Percentiles rank a stretch among this genome's conserved stretches.
Conservation (phyloP, 2,888 invertebrate species). For the Polydrusus cervinus region DNA sequence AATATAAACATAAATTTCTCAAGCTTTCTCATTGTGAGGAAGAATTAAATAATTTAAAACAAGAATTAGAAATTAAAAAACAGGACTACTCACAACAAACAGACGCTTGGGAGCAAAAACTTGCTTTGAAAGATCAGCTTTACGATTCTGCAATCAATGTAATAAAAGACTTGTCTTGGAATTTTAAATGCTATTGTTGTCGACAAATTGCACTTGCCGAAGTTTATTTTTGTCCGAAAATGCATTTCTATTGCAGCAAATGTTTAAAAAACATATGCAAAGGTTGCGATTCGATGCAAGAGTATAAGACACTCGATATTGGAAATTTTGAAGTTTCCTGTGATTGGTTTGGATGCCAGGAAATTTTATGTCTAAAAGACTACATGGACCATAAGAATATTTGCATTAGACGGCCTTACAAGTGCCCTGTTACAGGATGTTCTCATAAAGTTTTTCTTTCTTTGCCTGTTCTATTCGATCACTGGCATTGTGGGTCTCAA, state of each 20-base stretch:
- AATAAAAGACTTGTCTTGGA: background rate
- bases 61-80: background rate
- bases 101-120: background rate
- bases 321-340: background rate
- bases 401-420: background rate
- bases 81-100: background rate
- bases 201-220: background rate
- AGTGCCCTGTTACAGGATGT: background rate
- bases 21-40: background rate
- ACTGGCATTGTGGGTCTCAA: background rate
- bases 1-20: background rate
- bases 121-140: background rate
- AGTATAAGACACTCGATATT: background rate
- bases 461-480: background rate
- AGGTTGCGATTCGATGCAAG: background rate
- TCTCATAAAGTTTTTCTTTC: background rate
- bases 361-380: background rate
- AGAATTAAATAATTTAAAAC: background rate
- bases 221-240: constrained; percentile 6
- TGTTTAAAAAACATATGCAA: background rate
- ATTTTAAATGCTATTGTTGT: background rate
- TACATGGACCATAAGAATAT: background rate
- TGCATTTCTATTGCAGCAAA: background rate
- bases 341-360: background rate
- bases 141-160: background rate